phyloP scores from a whole-genome alignment of 2,797 vertebrate species.

The Dicrostonyx torquatus region DNA sequence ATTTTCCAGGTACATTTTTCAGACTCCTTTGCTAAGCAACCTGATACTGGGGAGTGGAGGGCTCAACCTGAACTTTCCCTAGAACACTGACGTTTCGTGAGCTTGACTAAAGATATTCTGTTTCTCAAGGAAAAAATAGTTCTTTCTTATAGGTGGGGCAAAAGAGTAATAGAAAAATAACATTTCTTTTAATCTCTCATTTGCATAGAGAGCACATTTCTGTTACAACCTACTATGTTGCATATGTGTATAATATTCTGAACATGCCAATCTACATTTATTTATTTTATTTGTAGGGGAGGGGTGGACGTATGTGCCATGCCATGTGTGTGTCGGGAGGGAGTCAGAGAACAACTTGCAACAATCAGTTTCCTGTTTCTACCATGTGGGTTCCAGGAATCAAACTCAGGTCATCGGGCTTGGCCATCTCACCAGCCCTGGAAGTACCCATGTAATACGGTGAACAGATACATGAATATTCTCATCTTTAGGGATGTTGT shows the following conservation, averaged over 20 bases:
- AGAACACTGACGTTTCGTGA: background rate
- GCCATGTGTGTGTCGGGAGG: no score
- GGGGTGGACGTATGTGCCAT: no score
- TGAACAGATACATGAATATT: background rate
- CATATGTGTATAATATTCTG: background rate
- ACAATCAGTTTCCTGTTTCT: background rate
- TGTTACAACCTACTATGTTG: background rate
- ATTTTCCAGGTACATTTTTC: constrained; percentile 87
- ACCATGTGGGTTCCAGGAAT: fast-evolving
- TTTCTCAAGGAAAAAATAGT: constrained; percentile 9
- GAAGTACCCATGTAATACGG: background rate
- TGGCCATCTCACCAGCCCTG: background rate
- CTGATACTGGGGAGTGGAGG: background rate
- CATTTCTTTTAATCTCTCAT: constrained; percentile 30
- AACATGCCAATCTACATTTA: background rate
- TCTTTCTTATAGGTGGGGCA: background rate
- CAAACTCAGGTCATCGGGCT: background rate
- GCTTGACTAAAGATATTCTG: background rate
- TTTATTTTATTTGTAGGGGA: background rate
- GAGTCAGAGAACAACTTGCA: background rate
- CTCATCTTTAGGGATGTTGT: background rate
- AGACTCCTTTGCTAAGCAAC: constrained; percentile 10
- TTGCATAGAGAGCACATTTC: constrained; percentile 29
- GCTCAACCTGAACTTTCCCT: background rate
- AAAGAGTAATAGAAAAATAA: background rate